Base-by-base conservation (phyloP, 1,140 invertebrate genomes). In the Wasmannia auropunctata region DNA sequence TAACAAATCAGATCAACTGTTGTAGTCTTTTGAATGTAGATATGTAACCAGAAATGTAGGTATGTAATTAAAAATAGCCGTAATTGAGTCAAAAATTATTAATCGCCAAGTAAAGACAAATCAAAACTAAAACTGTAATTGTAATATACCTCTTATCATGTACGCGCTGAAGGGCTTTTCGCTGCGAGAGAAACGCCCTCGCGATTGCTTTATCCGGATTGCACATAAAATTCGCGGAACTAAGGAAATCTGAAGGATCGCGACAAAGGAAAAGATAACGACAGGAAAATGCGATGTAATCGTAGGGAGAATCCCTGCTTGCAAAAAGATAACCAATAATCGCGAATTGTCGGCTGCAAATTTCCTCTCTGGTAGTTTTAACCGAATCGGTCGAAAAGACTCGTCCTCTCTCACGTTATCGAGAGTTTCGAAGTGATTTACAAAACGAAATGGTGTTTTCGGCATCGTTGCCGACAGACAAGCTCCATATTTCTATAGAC, bases 341-440 rank as follows among this genome's bases (percentile, higher is more conserved):
- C 54, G 19, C 60, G 70, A 89, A 89, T 88, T 84, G 77, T 28
- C 37, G 14, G 25, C 25, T 72, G 63, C 40, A 67, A 67, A 67
- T 67, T 25, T 67, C 46, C 63, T 67, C 14, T 67, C 37, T 65
- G 62, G 37, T 81, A 49, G 60, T 79, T 88, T 76, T n/a, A 22
- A 56, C 10, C 65, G 31, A 86, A 25, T 58, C 49, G 46, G 60
- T 60, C 43, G 31, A 34, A 80, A 49, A 43, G 69, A 69, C 86
- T 67, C 46, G 54, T 76, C 43, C 37, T 72, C 22, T 46, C 51
- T 3, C 37, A 10, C 51, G 54, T 79, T 60, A 67, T 86, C 81
- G 70, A 43, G 34, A 89, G 80, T 46, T 62, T 88, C 84, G 63
- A 83, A 89, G 70, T 86, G 85, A 87, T 90, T 87, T 83, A 86